phyloP scores from a whole-genome alignment of 2,888 invertebrate species.

The Drosophila dives region DNA sequence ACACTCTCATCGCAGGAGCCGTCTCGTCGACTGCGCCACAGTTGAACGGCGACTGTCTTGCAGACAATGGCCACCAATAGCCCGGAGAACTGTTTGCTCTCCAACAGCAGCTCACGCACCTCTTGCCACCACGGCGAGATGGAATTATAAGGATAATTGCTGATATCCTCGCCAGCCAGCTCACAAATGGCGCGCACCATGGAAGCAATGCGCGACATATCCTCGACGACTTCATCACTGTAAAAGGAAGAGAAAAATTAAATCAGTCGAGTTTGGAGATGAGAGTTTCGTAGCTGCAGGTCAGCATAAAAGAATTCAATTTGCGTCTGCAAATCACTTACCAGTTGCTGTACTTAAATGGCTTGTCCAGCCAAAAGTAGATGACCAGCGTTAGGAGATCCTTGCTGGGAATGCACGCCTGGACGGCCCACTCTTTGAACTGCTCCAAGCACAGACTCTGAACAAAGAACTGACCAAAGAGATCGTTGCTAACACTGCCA shows the following conservation, averaged over 20 bases:
- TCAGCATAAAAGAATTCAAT: neutral
- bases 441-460: conserved; percentile 85
- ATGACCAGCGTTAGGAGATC: conserved; percentile 90
- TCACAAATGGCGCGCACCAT: conserved; percentile 89
- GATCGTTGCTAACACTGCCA: conserved; percentile 76
- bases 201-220: conserved; percentile 89
- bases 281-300: no score
- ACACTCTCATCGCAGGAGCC: conserved; percentile 84
- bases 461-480: conserved; percentile 79
- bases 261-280: neutral
- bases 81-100: conserved; percentile 91
- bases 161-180: conserved; percentile 87
- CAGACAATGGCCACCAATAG: conserved; percentile 93
- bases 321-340: conserved; percentile 35
- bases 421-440: conserved; percentile 71
- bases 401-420: conserved; percentile 84
- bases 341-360: conserved; percentile 85
- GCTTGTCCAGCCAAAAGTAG: conserved; percentile 89
- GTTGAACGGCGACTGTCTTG: conserved; percentile 88
- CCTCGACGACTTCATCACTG: conserved; percentile 85
- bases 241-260: neutral
- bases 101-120: conserved; percentile 89
- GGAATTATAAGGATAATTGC: conserved; percentile 87
- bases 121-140: conserved; percentile 93
- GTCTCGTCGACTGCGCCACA: conserved; percentile 73